Base-by-base conservation (phyloP, 2,797 vertebrate species). In the Phalanger gymnotis region DNA sequence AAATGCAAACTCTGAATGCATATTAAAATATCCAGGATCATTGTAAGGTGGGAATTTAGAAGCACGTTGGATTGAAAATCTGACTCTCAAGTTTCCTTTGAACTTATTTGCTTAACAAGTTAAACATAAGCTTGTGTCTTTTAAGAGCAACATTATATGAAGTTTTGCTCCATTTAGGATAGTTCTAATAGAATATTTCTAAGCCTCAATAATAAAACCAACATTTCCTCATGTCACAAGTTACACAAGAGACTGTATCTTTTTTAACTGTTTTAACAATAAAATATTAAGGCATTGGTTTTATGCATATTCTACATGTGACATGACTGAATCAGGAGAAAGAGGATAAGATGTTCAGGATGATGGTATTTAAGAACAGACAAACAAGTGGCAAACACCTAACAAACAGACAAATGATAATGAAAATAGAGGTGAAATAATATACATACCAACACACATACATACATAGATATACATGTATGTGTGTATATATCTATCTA, bases 31-130 rank as follows among this genome's bases (percentile, higher is more conserved):
- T 30, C 9, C 5, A 90, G 1, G 0, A 81, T 73, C 61, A 58
- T 55, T 54, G 92, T 90, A 66, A 89, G 81, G 57, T 53, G 94
- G 22, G 87, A 94, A 91, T 56, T 94, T 56, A 90, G 6, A 1
- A 61, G 0, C 0, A 22, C 27, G 19, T 25, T 54, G 1, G 16
- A 91, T 54, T 93, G 31, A 31, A 54, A 52, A 66, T 56, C 3
- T 11, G 31, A 12, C 13, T 94, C 40, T 90, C 40, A 92, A 34
- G 0, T 31, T 91, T 91, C 31, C n/a, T 94, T 61, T 87, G 11
- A 92, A 55, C 0, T 4, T 16, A 55, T 31, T 34, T 53, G 30
- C 54, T 93, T 94, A 57, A 40, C 57, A 95, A 96, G 55, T 30
- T 51, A 94, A 91, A 53, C 9, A 31, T 5, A 61, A 34, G 4